Evolutionary conservation across 2,797 vertebrate species (phyloP).

Genomic region (Hypotaenidia philippensis): DNA sequence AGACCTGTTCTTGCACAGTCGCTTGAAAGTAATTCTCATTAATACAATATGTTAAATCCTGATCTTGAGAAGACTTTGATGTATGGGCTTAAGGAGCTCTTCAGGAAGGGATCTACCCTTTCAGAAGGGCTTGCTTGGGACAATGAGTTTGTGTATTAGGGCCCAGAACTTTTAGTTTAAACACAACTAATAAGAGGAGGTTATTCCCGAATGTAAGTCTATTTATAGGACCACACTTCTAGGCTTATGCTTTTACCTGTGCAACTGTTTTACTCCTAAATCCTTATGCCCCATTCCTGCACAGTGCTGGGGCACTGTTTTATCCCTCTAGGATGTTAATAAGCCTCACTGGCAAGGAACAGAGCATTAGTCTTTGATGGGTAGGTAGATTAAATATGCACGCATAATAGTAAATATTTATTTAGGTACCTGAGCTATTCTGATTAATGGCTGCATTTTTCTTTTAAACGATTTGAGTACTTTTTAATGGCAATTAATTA

Average conservation of each 20-base stretch:
- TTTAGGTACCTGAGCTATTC: constrained; percentile 73
- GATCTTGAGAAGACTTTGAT: constrained; percentile 16
- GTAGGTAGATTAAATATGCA: constrained; percentile 72
- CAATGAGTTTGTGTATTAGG: constrained; percentile 1
- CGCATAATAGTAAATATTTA: constrained; percentile 69
- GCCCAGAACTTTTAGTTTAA: constrained; percentile 36
- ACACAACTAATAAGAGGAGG: not conserved
- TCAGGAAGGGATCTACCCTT: not conserved
- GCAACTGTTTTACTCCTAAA: not conserved
- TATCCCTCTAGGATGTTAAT: constrained; percentile 49
- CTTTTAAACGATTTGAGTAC: constrained; percentile 70
- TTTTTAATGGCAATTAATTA: constrained; percentile 76
- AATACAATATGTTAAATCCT: constrained; percentile 46
- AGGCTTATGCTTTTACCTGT: not conserved
- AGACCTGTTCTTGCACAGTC: not conserved
- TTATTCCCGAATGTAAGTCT: not conserved
- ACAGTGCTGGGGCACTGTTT: not conserved
- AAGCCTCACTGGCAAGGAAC: constrained; percentile 50
- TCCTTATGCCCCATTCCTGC: not conserved
- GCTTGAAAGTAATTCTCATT: constrained; percentile 36
- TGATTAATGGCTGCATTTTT: constrained; percentile 74
- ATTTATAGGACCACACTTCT: constrained; percentile 15
- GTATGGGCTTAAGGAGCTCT: constrained; percentile 8
- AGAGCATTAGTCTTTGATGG: constrained; percentile 62
- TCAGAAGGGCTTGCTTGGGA: constrained; percentile 29